These are phyloP conservation scores for Pimephales promelas DNA, from an alignment of 2,113 vertebrate genomes.

Conservation along the genomic window DNA sequence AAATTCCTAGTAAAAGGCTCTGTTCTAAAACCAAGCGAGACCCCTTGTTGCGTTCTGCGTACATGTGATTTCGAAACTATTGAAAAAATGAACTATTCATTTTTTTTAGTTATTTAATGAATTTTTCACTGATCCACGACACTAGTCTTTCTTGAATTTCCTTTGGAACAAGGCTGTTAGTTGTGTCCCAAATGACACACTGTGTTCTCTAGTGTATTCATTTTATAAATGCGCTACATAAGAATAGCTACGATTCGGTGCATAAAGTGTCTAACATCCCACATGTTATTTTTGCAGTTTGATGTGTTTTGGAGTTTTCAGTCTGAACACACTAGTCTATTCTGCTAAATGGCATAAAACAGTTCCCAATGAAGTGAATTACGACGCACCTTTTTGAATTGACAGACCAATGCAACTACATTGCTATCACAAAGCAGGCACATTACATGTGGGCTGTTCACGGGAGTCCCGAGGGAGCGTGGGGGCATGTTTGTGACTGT, in stretches of 20 bases:
- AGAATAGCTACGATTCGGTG: neutral
- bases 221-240: neutral
- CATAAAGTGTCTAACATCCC: neutral
- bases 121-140: no score
- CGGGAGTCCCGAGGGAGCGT: neutral
- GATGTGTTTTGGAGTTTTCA: neutral
- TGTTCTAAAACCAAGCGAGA: no score
- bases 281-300: neutral
- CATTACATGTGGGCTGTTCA: slow-evolving; percentile 1
- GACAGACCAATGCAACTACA: neutral
- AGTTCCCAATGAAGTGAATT: neutral
- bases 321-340: neutral
- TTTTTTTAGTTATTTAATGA: no score
- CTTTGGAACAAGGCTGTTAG: no score
- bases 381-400: neutral
- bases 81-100: no score
- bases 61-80: no score
- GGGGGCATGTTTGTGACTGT: slow-evolving; percentile 9
- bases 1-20: no score
- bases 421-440: neutral
- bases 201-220: no score
- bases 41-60: no score
- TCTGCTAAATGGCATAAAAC: neutral
- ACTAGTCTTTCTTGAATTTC: no score
- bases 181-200: no score